Conservation (phyloP, 1,140 invertebrate genomes). For the Homarus americanus region DNA sequence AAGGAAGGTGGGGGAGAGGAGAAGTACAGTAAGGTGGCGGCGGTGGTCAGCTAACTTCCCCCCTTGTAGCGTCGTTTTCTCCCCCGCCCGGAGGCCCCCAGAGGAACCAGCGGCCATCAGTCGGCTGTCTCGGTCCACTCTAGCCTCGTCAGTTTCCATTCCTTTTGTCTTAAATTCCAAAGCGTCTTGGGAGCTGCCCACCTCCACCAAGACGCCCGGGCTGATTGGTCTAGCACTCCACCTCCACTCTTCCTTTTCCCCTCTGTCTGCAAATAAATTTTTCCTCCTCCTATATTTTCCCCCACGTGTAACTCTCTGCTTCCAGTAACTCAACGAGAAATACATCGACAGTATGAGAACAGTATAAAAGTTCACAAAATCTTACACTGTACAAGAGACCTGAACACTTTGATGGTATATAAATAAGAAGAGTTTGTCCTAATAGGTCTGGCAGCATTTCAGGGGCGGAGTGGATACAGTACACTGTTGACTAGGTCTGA, state of each 20-base stretch:
- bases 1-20: background rate
- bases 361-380: no score
- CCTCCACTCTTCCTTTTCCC: background rate
- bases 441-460: no score
- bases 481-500: no score
- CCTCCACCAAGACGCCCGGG: background rate
- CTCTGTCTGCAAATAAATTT: background rate
- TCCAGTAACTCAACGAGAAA: no score
- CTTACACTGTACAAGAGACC: no score
- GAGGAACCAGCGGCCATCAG: slow-evolving; percentile 30
- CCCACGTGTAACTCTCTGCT: background rate
- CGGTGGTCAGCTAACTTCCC: slow-evolving; percentile 41
- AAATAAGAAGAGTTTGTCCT: no score
- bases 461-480: no score
- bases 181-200: slow-evolving; percentile 12
- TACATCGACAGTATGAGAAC: no score
- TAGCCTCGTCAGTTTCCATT: slow-evolving; percentile 29
- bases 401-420: no score
- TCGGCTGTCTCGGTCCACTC: slow-evolving; percentile 40
- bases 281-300: background rate
- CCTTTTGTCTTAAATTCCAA: slow-evolving; percentile 48
- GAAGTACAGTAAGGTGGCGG: background rate
- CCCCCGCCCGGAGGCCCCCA: background rate
- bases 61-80: slow-evolving; percentile 2
- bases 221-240: background rate